Percentiles rank a stretch among this genome's conserved stretches.
Evolutionary conservation across 2,888 invertebrate species (phyloP).

Genomic region (Geophilus truncorum): DNA sequence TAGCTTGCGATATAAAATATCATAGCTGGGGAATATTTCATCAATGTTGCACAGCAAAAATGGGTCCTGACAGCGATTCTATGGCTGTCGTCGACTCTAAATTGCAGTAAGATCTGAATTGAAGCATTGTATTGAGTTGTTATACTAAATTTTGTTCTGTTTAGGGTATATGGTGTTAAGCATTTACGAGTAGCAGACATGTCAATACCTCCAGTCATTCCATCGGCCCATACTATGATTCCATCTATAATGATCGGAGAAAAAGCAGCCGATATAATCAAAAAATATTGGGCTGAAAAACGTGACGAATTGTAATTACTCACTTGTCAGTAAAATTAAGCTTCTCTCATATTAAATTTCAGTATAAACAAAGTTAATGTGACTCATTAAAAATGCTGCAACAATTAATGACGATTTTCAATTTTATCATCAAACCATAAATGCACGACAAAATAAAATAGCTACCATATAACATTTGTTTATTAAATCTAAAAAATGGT

Average conservation of each 20-base stretch:
- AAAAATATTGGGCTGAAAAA: slow-evolving; percentile 60
- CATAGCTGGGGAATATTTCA: neutral
- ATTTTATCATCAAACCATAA: too few species aligned
- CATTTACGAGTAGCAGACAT: neutral
- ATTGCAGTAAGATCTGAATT: too few species aligned
- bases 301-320: neutral
- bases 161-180: slow-evolving; percentile 28
- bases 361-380: too few species aligned
- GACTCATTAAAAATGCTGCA: too few species aligned
- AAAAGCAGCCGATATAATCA: slow-evolving; percentile 43
- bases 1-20: neutral
- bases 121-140: neutral
- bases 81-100: neutral
- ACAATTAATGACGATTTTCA: too few species aligned
- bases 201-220: neutral
- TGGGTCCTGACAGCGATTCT: neutral
- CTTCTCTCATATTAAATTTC: too few species aligned
- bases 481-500: too few species aligned
- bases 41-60: neutral
- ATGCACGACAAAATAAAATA: too few species aligned
- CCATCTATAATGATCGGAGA: slow-evolving; percentile 44
- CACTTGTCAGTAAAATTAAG: too few species aligned
- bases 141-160: neutral
- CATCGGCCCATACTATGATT: neutral
- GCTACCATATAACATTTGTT: too few species aligned